Percentiles rank a stretch among this genome's conserved stretches.
Evolutionary conservation across 2,888 invertebrate species (phyloP).

Genomic region (Synanthedon formicaeformis): DNA sequence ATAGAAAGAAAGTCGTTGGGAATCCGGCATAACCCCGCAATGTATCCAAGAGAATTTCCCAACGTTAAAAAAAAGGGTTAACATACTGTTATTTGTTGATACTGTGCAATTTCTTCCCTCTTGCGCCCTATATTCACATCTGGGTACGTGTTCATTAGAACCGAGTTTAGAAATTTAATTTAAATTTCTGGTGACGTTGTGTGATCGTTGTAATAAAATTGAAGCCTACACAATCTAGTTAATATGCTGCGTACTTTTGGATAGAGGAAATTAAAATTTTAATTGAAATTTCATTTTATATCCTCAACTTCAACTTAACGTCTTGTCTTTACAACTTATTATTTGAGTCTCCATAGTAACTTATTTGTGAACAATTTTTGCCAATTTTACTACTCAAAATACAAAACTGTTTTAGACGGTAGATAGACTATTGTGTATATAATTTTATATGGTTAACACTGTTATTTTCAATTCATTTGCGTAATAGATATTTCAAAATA

Average conservation of each 20-base stretch:
- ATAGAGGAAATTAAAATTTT: background rate
- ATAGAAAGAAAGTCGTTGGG: too few relatives aligned
- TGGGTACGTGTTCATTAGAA: slow-evolving; percentile 28
- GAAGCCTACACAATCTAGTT: background rate
- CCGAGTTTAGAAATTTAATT: slow-evolving; percentile 36
- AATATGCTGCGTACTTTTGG: background rate
- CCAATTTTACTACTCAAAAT: too few relatives aligned
- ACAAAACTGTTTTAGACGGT: too few relatives aligned
- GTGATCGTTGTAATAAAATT: slow-evolving; percentile 1
- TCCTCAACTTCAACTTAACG: background rate
- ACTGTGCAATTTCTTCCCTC: slow-evolving; percentile 5
- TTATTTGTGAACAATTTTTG: too few relatives aligned
- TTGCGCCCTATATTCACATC: slow-evolving; percentile 19
- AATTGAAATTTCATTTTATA: slow-evolving; percentile 1
- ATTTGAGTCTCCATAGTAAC: too few relatives aligned
- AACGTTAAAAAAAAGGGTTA: too few relatives aligned
- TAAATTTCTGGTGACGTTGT: slow-evolving; percentile 23
- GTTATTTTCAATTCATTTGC: too few relatives aligned
- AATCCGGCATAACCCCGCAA: too few relatives aligned
- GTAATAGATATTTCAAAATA: too few relatives aligned
- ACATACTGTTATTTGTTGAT: background rate
- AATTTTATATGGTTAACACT: too few relatives aligned
- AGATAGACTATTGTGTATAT: too few relatives aligned
- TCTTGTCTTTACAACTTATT: background rate
- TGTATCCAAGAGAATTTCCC: too few relatives aligned